Evolutionary conservation across 2,113 vertebrate species (phyloP).

Genomic region (Ammodytes marinus): DNA sequence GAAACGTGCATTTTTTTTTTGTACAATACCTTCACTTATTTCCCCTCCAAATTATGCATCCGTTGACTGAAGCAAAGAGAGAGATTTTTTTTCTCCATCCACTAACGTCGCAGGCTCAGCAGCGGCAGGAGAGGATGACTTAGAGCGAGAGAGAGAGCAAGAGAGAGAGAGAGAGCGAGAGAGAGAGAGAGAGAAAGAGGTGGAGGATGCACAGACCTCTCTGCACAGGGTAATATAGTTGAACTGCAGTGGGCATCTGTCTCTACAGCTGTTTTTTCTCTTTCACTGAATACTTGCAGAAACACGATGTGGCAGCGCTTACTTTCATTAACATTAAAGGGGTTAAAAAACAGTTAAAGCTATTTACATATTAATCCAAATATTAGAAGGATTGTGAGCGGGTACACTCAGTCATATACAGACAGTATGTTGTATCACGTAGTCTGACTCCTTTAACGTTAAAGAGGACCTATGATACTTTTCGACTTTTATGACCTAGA

Average conservation of each 20-base stretch:
- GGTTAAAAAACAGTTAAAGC: not conserved
- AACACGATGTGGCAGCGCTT: not conserved
- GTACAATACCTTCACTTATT: slow-evolving; percentile 71
- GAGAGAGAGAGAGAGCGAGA: slow-evolving; percentile 52
- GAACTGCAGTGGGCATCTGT: slow-evolving; percentile 66
- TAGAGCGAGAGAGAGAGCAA: slow-evolving; percentile 50
- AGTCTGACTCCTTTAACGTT: not conserved
- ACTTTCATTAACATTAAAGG: slow-evolving; percentile 1
- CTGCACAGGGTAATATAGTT: slow-evolving; percentile 66
- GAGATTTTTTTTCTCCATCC: slow-evolving; percentile 53
- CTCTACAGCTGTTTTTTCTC: slow-evolving; percentile 34
- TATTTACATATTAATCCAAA: not conserved
- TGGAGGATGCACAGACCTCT: slow-evolving; percentile 63
- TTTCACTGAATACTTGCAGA: slow-evolving; percentile 13
- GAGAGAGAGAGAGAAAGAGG: slow-evolving; percentile 28
- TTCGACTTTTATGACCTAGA: too few relatives aligned
- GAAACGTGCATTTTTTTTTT: slow-evolving; percentile 2
- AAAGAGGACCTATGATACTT: too few relatives aligned
- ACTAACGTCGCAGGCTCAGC: slow-evolving; percentile 75
- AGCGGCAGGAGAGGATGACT: slow-evolving; percentile 68
- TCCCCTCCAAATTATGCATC: slow-evolving; percentile 47
- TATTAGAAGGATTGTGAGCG: not conserved
- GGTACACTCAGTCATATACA: too few relatives aligned
- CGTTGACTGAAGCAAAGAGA: slow-evolving; percentile 50
- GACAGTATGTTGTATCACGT: not conserved